These are phyloP conservation scores for Antheraea yamamai DNA, from an alignment of 2,888 invertebrate genomes.

Conservation along the genomic window DNA sequence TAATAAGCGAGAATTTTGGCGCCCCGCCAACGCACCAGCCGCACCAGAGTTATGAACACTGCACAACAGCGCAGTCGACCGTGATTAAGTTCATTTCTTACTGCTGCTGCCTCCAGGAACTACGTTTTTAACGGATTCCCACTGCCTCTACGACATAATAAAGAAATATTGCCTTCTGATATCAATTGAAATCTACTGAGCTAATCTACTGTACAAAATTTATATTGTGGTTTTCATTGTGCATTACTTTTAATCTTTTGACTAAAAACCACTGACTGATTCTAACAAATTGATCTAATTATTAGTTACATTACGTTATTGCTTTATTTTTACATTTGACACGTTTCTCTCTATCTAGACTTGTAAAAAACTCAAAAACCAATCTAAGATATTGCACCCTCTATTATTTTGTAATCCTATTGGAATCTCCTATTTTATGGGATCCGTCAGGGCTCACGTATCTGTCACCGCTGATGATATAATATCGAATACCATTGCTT, in stretches of 20 bases:
- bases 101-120: constrained; percentile 30
- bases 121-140: constrained; percentile 29
- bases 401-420: not conserved
- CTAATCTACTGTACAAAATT: not conserved
- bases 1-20: constrained; percentile 55
- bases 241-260: not conserved
- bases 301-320: not conserved
- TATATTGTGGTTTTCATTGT: not conserved
- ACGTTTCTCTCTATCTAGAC: not conserved
- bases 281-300: not conserved
- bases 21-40: constrained; percentile 34
- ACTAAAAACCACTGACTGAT: not conserved
- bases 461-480: not conserved
- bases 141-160: constrained; percentile 6
- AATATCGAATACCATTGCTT: not conserved
- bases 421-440: not conserved
- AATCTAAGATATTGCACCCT: not conserved
- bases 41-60: not conserved
- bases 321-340: not conserved
- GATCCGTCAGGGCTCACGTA: not conserved
- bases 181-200: not conserved
- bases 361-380: not conserved
- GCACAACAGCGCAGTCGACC: constrained; percentile 41
- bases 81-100: constrained; percentile 50
- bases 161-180: not conserved